Evolutionary conservation across 2,797 vertebrate genomes (phyloP).

Genomic region (Eulemur coronatus): DNA sequence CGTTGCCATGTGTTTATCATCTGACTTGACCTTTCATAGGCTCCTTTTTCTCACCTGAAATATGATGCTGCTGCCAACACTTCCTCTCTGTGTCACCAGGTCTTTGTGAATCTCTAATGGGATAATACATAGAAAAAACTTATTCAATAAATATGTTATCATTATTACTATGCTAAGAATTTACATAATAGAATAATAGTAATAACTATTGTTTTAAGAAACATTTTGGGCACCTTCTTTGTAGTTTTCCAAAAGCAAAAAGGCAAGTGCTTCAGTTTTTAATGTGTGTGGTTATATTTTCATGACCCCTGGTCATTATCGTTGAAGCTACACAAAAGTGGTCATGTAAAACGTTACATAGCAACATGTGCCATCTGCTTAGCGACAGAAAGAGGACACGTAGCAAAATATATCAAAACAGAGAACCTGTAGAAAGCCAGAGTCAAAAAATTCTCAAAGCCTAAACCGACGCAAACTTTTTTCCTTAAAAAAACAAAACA

Average conservation of each 20-base stretch:
- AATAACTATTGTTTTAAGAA: not conserved
- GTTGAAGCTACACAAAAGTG: not conserved
- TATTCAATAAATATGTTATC: not conserved
- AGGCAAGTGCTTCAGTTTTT: conserved; percentile 23
- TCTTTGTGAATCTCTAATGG: not conserved
- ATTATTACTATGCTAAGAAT: not conserved
- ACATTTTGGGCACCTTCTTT: not conserved
- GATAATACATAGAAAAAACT: not conserved
- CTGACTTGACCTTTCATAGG: not conserved
- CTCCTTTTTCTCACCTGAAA: conserved; percentile 25
- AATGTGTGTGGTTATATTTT: conserved; percentile 55
- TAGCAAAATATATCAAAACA: conserved; percentile 22
- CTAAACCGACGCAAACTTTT: not conserved
- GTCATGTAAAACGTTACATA: conserved; percentile 48
- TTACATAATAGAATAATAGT: not conserved
- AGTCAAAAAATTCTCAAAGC: not conserved
- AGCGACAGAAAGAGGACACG: conserved; percentile 52
- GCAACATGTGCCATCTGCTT: conserved; percentile 60
- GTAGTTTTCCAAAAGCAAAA: conserved; percentile 23
- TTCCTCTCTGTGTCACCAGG: not conserved
- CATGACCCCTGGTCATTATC: conserved; percentile 57
- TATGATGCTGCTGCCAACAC: not conserved
- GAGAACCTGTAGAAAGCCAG: not conserved
- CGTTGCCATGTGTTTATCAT: not conserved
- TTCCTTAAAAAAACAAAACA: not conserved